Base-by-base conservation (phyloP, 2,113 vertebrate genomes). In the Pseudois nayaur region DNA sequence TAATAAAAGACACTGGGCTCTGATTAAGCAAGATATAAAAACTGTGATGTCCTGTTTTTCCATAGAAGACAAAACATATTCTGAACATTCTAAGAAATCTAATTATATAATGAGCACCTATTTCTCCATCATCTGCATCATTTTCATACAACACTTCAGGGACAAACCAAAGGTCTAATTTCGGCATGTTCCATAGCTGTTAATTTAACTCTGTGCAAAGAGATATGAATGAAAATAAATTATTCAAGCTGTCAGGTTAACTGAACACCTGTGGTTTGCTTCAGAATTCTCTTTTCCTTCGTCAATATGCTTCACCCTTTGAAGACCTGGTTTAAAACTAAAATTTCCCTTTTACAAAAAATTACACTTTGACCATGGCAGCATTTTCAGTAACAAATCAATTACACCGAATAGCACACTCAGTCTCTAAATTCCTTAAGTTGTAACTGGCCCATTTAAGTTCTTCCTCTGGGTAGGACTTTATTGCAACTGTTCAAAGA, bases 391-490 rank as follows among this genome's bases (percentile, higher is more conserved):
- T 43, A 48, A 91, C 59, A 50, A 19, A 52, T 19, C 12, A 54
- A 88, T 94, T 92, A 21, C 19, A 25, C 10, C 1, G 43, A 83
- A 36, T 0, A 36, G 71, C 45, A 23, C 0, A 27, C 87, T 57
- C 13, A 1, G 59, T 60, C 55, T 86, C 85, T 59, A 19, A 48
- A 82, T 29, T 59, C 95, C 87, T 50, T 87, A 57, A 55, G 87
- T 4, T 36, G 48, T 11, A 25, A 33, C 6, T 14, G 60, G 60
- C 83, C 81, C 55, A 25, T 57, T 60, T 10, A 64, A 64, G 85
- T 79, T 92, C 97, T 92, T 95, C 97, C 89, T 91, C 86, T 45
- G 54, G 89, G 82, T 57, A 78, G 89, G 89, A 36, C 74, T 21
- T 23, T 15, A n/a, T 48, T 36, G 43, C 40, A 29, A 19, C 23